Conservation (phyloP, 2,888 invertebrate genomes). For the Diogma glabrata region DNA sequence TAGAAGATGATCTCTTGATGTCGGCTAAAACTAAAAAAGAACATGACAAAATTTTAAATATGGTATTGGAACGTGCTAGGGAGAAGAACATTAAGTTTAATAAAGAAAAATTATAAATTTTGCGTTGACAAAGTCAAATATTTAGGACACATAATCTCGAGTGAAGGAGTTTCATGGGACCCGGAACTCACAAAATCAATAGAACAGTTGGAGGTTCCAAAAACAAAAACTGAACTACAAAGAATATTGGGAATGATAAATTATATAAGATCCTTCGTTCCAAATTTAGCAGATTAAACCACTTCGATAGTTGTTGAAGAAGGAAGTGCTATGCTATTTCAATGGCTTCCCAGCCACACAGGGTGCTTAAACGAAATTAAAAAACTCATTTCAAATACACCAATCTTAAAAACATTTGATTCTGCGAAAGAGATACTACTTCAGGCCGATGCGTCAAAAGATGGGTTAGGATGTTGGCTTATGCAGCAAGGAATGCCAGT, state of each 20-base stretch:
- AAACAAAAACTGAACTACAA: slow-evolving; percentile 11
- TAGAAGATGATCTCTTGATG: too few relatives aligned
- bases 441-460: slow-evolving; percentile 17
- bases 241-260: slow-evolving; percentile 16
- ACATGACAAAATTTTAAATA: too few relatives aligned
- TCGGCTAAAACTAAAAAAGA: too few relatives aligned
- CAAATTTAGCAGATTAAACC: slow-evolving; percentile 15
- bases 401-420: slow-evolving; percentile 15
- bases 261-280: slow-evolving; percentile 13
- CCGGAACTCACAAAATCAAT: too few relatives aligned
- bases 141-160: too few relatives aligned
- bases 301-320: slow-evolving; percentile 16
- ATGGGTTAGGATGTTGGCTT: slow-evolving; percentile 19
- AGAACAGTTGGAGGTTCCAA: slow-evolving; percentile 3
- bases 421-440: slow-evolving; percentile 12
- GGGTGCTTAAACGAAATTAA: slow-evolving; percentile 15
- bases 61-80: too few relatives aligned
- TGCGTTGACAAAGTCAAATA: too few relatives aligned
- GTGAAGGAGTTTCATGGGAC: too few relatives aligned
- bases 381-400: slow-evolving; percentile 12
- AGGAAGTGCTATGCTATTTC: slow-evolving; percentile 13
- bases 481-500: slow-evolving; percentile 15
- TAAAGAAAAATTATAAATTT: too few relatives aligned
- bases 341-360: slow-evolving; percentile 15
- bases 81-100: too few relatives aligned